Evolutionary conservation across 2,113 vertebrate species (phyloP).

Genomic region (Proterorhinus semilunaris): DNA sequence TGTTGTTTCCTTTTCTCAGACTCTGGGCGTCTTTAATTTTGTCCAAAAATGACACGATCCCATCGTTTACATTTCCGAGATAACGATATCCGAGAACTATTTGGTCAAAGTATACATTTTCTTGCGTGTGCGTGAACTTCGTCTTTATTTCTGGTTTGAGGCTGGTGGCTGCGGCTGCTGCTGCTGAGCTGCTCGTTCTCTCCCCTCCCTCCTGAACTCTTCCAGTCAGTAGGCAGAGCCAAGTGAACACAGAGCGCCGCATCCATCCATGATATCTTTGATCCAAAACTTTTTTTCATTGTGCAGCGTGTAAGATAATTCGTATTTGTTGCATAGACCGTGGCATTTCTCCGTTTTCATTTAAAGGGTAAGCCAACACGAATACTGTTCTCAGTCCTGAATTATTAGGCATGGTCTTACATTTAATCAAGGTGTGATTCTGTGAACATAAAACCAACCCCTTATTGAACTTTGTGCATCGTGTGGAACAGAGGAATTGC

Average conservation of each 20-base stretch:
- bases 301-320: neutral
- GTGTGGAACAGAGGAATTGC: too few relatives aligned
- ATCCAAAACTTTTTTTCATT: neutral
- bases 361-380: too few relatives aligned
- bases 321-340: too few relatives aligned
- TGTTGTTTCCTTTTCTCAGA: slow-evolving; percentile 71
- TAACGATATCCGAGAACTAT: slow-evolving; percentile 11
- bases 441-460: too few relatives aligned
- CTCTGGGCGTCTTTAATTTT: slow-evolving; percentile 59
- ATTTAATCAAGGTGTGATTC: too few relatives aligned
- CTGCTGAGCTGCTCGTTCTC: slow-evolving; percentile 60
- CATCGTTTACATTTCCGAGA: slow-evolving; percentile 23
- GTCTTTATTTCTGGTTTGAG: slow-evolving; percentile 62
- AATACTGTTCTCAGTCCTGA: too few relatives aligned
- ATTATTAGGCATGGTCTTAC: too few relatives aligned
- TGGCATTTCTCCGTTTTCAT: too few relatives aligned
- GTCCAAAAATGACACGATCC: slow-evolving; percentile 32
- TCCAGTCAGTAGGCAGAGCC: slow-evolving; percentile 69
- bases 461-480: too few relatives aligned
- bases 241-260: slow-evolving; percentile 68
- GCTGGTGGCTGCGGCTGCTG: slow-evolving; percentile 57
- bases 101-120: slow-evolving; percentile 33
- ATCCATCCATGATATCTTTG: slow-evolving; percentile 60
- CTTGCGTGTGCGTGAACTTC: slow-evolving; percentile 50
- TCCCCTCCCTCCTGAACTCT: slow-evolving; percentile 63